Evolutionary conservation across 2,113 vertebrate species (phyloP), one percentile per base, ranked within the genome.

Genomic region (human (Homo sapiens)): DNA sequence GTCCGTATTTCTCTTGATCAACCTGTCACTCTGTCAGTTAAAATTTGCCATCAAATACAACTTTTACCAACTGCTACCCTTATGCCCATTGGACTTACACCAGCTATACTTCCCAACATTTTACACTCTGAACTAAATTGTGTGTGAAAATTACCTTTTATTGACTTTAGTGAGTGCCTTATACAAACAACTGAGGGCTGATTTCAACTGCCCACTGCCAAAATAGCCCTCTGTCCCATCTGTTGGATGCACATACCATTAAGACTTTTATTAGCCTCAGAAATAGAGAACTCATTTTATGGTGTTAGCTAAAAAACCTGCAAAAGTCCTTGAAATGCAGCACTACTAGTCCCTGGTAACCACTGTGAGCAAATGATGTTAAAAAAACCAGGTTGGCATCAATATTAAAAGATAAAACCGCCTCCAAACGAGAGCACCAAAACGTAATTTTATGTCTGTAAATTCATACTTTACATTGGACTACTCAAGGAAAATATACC

Each of bases 81-180:
- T 90, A 96, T 88, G 94, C 92, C 76, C 78, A 79, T 38, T 97
- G 97, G 96, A 97, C 84, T 86, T 93, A 89, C 73, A 97, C 96
- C 84, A 98, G 83, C 73, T 72, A 89, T 68, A 94, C 90, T 92
- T 96, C 82, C 85, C 87, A 83, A 75, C 61, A 70, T 94, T 92
- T 95, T 94, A 93, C 64, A 73, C 27, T 76, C 70, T 95, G 88
- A 95, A 96, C 76, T 97, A 97, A 97, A 97, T 96, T 32, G 52
- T 97, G 97, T 95, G 92, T 98, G 97, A 97, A 98, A 98, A 98
- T 97, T 93, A 95, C 94, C 88, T 98, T 97, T 97, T 97, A 97
- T 93, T 95, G 96, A 97, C 95, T 97, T 96, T 78, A 76, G 81
- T 79, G 43, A 95, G 76, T 95, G 95, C 96, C 86, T 95, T 96